These are phyloP conservation scores for Babyrousa celebensis DNA, from an alignment of 2,797 vertebrate species.

Conservation along the genomic window DNA sequence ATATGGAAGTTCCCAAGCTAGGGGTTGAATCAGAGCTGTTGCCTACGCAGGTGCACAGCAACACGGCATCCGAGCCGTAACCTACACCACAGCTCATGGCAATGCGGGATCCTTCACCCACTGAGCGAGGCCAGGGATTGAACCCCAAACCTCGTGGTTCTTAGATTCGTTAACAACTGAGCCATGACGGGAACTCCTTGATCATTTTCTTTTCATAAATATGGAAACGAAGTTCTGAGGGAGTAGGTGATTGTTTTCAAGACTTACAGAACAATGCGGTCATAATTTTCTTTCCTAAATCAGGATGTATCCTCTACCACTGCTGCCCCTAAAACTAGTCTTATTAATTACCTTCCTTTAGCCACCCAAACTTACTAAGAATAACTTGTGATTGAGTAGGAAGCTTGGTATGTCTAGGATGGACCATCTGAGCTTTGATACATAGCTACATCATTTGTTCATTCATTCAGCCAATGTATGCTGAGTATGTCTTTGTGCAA, in stretches of 20 bases:
- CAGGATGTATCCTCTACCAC: background rate
- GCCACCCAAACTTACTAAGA: background rate
- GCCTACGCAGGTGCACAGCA: too few species aligned
- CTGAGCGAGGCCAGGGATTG: too few species aligned
- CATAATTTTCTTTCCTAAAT: slow-evolving; percentile 5
- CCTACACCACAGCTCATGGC: too few species aligned
- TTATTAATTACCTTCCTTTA: slow-evolving; percentile 1
- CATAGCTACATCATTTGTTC: background rate
- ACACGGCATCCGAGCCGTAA: too few species aligned
- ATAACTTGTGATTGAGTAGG: background rate
- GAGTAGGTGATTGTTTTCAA: background rate
- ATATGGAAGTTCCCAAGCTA: too few species aligned
- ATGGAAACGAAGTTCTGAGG: slow-evolving; percentile 1
- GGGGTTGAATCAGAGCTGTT: too few species aligned
- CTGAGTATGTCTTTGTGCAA: background rate
- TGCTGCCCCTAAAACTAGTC: background rate
- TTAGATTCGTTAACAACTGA: too few species aligned
- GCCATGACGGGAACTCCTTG: background rate
- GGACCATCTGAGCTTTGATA: background rate
- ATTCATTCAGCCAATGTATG: background rate
- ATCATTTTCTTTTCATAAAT: slow-evolving; percentile 40
- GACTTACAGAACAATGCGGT: background rate
- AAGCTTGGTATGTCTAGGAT: background rate
- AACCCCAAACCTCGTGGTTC: too few species aligned
- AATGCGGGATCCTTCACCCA: too few species aligned